phyloP scores from a whole-genome alignment of 1,140 invertebrate species.

The roundworm (Caenorhabditis elegans) region DNA sequence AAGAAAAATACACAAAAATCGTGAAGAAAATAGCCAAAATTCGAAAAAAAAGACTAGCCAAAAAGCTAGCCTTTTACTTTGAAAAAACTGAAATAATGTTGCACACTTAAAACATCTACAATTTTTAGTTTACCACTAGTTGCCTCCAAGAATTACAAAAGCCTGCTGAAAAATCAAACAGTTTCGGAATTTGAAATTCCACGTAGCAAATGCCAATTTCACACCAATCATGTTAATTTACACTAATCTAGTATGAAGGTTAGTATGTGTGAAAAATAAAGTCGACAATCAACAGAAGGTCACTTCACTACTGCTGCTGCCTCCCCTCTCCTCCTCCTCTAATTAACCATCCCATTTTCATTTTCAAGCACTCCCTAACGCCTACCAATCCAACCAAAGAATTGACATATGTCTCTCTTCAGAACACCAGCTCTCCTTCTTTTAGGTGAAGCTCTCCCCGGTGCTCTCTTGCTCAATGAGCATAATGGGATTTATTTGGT shows the following conservation, averaged over 20 bases:
- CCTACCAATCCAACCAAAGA: background rate
- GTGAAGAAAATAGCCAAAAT: too few relatives aligned
- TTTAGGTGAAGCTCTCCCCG: background rate
- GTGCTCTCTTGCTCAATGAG: conserved; percentile 2
- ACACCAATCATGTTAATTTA: too few relatives aligned
- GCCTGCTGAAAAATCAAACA: too few relatives aligned
- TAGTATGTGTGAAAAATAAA: background rate
- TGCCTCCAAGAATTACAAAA: too few relatives aligned
- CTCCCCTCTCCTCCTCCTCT: background rate
- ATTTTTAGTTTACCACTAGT: too few relatives aligned
- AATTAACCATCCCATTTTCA: conserved; percentile 24
- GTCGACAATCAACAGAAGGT: background rate
- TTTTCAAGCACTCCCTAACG: background rate
- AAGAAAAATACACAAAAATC: too few relatives aligned
- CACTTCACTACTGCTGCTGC: background rate
- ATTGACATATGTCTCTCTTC: conserved; percentile 15
- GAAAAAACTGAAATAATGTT: too few relatives aligned
- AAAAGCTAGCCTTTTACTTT: too few relatives aligned
- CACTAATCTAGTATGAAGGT: background rate
- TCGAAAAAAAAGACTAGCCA: too few relatives aligned
- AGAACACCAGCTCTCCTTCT: background rate
- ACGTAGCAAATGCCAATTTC: too few relatives aligned
- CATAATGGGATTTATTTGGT: background rate
- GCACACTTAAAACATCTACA: too few relatives aligned
- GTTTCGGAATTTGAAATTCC: too few relatives aligned